A percentile compares a stretch with the other conserved stretches of the same genome.
These are phyloP conservation scores for Chrysolina americana DNA, from an alignment of 2,888 invertebrate genomes.

Conservation along the genomic window DNA sequence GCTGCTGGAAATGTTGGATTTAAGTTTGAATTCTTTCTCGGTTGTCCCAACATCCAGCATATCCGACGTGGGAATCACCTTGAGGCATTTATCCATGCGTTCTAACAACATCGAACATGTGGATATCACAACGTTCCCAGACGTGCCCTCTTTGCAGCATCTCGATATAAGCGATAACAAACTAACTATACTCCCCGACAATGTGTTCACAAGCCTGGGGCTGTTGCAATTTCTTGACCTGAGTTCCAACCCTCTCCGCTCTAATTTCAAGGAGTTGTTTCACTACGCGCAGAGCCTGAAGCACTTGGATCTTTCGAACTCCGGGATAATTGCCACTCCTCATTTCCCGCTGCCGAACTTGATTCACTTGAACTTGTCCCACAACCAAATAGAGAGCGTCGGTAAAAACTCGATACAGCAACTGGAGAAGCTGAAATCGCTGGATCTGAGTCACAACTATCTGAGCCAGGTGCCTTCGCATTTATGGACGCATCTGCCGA, in stretches of 20 bases:
- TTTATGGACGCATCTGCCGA: slow-evolving; percentile 80
- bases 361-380: slow-evolving; percentile 84
- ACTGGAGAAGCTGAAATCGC: slow-evolving; percentile 79
- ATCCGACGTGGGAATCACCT: slow-evolving; percentile 83
- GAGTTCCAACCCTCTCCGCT: slow-evolving; percentile 84
- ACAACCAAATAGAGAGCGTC: slow-evolving; percentile 81
- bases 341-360: slow-evolving; percentile 84
- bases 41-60: slow-evolving; percentile 86
- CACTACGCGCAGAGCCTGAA: slow-evolving; percentile 88
- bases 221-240: slow-evolving; percentile 85
- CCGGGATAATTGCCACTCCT: slow-evolving; percentile 84
- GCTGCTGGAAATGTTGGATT: slow-evolving; percentile 83
- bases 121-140: slow-evolving; percentile 89
- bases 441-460: slow-evolving; percentile 85
- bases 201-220: slow-evolving; percentile 87
- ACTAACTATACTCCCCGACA: slow-evolving; percentile 88
- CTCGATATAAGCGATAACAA: slow-evolving; percentile 86
- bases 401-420: slow-evolving; percentile 81
- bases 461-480: slow-evolving; percentile 82
- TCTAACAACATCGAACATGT: slow-evolving; percentile 88
- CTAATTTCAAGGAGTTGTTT: slow-evolving; percentile 90
- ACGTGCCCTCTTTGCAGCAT: slow-evolving; percentile 83
- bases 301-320: slow-evolving; percentile 82
- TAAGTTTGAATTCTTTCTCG: slow-evolving; percentile 84
- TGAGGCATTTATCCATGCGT: slow-evolving; percentile 84